phyloP scores from a whole-genome alignment of 2,888 invertebrate species.

The Ditula angustiorana region DNA sequence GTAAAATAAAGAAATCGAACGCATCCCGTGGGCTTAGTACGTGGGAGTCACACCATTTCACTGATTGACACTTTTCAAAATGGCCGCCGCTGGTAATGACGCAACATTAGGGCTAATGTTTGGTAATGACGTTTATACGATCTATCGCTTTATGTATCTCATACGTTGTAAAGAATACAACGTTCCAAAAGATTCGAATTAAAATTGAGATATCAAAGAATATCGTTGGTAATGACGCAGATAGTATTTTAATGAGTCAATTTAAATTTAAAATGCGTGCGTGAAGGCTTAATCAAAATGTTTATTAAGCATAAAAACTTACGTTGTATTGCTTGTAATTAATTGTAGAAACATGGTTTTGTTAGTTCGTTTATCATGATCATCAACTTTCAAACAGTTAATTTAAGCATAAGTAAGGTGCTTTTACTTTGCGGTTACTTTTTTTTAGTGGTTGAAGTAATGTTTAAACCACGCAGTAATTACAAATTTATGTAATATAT shows the following conservation, averaged over 20 bases:
- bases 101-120: constrained; percentile 32
- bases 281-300: neutral
- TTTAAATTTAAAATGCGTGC: constrained; percentile 7
- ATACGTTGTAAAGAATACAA: constrained; percentile 15
- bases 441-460: too few relatives aligned
- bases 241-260: constrained; percentile 28
- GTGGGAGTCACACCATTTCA: constrained; percentile 36
- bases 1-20: constrained; percentile 29
- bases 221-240: neutral
- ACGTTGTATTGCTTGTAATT: neutral
- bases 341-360: neutral
- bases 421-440: too few relatives aligned
- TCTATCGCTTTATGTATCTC: constrained; percentile 12
- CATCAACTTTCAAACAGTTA: neutral
- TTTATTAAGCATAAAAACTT: neutral
- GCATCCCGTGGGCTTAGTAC: constrained; percentile 17
- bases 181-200: constrained; percentile 19
- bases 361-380: neutral
- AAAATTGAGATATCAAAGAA: constrained; percentile 23
- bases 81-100: constrained; percentile 27
- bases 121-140: constrained; percentile 21
- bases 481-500: too few relatives aligned
- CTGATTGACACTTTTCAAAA: constrained; percentile 37
- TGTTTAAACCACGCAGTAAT: too few relatives aligned
- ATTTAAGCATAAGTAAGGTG: too few relatives aligned